Evolutionary conservation across 2,797 vertebrate genomes (phyloP), one percentile per base, ranked within the genome.

Genomic region (Anniella stebbinsi): DNA sequence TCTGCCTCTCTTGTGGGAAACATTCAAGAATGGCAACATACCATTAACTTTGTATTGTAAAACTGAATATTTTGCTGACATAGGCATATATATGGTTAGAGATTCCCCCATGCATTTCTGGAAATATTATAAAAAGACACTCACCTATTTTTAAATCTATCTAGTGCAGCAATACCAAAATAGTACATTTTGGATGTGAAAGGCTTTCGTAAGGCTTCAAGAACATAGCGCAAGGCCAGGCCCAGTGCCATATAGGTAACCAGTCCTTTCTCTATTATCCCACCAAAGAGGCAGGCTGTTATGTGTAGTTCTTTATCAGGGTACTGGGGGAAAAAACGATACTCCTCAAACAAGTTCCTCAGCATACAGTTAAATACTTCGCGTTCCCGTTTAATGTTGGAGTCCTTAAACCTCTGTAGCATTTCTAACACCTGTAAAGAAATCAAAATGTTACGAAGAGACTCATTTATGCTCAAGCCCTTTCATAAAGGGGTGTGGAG

Each of bases 351-450:
- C 95, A 99, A 97, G 96, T 99, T 99, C 87, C 99, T 98, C 95
- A 99, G 98, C 99, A 99, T 99, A 92, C 99, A 99, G 92, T 99
- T 99, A 97, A 99, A 99, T 93, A 99, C 99, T 95, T 99, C 99
- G 70, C 99, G 97, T 92, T 99, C 99, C 70, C 99, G 98, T 95
- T 99, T 99, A 92, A 99, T 99, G 95, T 97, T 98, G 48, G 99
- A 99, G 95, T 99, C 99, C 96, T 99, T 99, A 96, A 99, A 99
- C 94, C 99, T 98, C 94, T 99, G 99, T 80, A 99, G 97, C 99
- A 99, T 99, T 96, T 99, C 99, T 96, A 99, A 97, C 70, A 99
- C 99, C 99, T 99, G 93, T 2, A 93, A 95, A 95, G 91, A 91
- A 81, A 94, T 10, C 3, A 41, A 13, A 91, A 94, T 7, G 80